These are phyloP conservation scores for Caenorhabditis doughertyi DNA, from an alignment of 2,888 invertebrate genomes.

Conservation along the genomic window DNA sequence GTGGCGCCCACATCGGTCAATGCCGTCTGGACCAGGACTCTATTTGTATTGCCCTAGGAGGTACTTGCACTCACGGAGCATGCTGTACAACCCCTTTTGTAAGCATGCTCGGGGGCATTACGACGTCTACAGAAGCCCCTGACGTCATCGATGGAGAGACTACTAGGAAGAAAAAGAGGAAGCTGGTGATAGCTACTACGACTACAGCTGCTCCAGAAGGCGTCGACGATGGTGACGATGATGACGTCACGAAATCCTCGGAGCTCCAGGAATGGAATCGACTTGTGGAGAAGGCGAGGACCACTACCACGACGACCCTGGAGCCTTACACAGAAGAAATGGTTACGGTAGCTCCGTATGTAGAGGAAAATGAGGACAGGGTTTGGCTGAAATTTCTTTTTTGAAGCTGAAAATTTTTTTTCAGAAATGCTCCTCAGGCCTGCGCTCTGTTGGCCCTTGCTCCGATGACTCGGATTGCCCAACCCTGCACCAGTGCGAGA, in stretches of 20 bases:
- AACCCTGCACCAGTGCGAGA: constrained; percentile 69
- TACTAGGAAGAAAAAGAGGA: constrained; percentile 28
- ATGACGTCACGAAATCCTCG: too few relatives aligned
- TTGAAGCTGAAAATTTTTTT: constrained; percentile 14
- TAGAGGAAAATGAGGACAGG: constrained; percentile 45
- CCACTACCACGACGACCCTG: constrained; percentile 24
- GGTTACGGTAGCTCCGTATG: constrained; percentile 47
- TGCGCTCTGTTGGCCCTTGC: constrained; percentile 69
- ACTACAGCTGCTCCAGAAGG: constrained; percentile 10
- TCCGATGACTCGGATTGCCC: constrained; percentile 72
- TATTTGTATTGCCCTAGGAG: constrained; percentile 75
- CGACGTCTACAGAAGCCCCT: constrained; percentile 42
- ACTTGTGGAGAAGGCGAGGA: constrained; percentile 22
- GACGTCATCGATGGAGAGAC: constrained; percentile 62
- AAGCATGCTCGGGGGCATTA: constrained; percentile 34
- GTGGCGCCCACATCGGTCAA: constrained; percentile 75
- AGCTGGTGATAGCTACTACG: constrained; percentile 7
- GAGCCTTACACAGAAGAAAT: constrained; percentile 21
- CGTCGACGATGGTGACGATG: constrained; percentile 9
- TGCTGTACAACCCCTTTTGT: constrained; percentile 77
- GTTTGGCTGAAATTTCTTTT: too few relatives aligned
- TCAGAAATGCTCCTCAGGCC: constrained; percentile 67
- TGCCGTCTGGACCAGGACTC: constrained; percentile 72
- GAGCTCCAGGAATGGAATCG: constrained; percentile 64
- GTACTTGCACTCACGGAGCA: constrained; percentile 71